Conservation (phyloP, 2,113 vertebrate genomes). For the Bungarus multicinctus region DNA sequence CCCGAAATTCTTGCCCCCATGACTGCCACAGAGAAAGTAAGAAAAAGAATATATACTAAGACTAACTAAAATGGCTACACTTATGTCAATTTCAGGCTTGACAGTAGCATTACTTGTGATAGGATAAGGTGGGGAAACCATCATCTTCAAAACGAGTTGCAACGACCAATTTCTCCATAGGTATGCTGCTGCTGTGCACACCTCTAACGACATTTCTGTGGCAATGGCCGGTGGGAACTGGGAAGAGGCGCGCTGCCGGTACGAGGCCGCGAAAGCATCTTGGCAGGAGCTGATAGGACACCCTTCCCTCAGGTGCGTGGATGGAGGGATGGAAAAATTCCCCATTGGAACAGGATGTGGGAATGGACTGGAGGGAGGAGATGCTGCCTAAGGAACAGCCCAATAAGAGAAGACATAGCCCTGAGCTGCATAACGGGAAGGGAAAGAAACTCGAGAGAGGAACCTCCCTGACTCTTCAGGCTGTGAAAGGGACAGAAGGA, state of each 20-base stretch:
- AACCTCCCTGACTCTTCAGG: background rate
- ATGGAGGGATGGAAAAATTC: background rate
- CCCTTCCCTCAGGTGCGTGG: constrained; percentile 76
- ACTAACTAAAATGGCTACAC: too few relatives aligned
- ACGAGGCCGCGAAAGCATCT: constrained; percentile 68
- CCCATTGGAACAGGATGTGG: background rate
- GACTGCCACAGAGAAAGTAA: too few relatives aligned
- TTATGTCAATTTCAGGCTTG: too few relatives aligned
- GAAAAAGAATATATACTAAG: too few relatives aligned
- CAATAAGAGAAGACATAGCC: background rate
- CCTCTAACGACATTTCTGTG: constrained; percentile 76
- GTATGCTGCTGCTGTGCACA: constrained; percentile 78
- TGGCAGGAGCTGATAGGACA: constrained; percentile 77
- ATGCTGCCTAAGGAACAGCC: background rate
- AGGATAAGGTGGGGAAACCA: background rate
- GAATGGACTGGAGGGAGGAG: background rate
- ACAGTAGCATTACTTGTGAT: background rate
- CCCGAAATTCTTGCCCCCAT: too few relatives aligned
- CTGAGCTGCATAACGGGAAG: background rate
- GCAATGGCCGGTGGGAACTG: constrained; percentile 83
- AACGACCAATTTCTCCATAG: constrained; percentile 53
- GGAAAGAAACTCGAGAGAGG: background rate
- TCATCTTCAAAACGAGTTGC: background rate
- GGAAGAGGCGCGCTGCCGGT: constrained; percentile 80
- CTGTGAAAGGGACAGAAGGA: background rate